Percentiles rank a stretch among this genome's conserved stretches.
These are phyloP conservation scores for Sinocyclocheilus rhinocerous DNA, from an alignment of 2,113 vertebrate genomes.

Conservation along the genomic window DNA sequence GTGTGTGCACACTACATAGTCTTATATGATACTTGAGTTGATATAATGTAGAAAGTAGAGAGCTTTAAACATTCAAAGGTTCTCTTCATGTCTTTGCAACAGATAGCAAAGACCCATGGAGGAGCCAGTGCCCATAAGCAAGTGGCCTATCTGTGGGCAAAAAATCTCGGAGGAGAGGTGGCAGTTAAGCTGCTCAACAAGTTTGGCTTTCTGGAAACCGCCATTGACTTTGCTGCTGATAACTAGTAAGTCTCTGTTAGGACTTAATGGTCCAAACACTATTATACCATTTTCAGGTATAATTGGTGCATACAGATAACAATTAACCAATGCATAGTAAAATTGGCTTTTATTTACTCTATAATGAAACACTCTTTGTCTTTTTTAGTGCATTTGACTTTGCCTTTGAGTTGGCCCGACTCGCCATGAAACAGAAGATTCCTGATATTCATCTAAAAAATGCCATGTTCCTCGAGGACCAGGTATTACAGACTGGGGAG, in stretches of 20 bases:
- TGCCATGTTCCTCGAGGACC: slow-evolving; percentile 90
- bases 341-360: background rate
- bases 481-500: slow-evolving; percentile 76
- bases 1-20: background rate
- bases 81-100: slow-evolving; percentile 9
- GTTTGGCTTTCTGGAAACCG: slow-evolving; percentile 86
- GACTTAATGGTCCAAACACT: background rate
- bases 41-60: background rate
- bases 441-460: slow-evolving; percentile 91
- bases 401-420: slow-evolving; percentile 90
- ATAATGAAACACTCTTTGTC: background rate
- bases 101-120: slow-evolving; percentile 91
- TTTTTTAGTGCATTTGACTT: slow-evolving; percentile 88
- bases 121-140: slow-evolving; percentile 84
- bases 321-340: background rate
- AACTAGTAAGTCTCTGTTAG: slow-evolving; percentile 77
- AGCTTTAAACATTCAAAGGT: background rate
- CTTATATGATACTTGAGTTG: background rate
- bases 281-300: background rate
- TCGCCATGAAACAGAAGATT: slow-evolving; percentile 89
- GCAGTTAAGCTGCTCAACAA: slow-evolving; percentile 93
- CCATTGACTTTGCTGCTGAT: slow-evolving; percentile 84
- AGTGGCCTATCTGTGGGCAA: slow-evolving; percentile 92
- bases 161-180: slow-evolving; percentile 90
- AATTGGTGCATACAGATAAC: background rate